Percentiles rank a stretch among this genome's conserved stretches.
Evolutionary conservation across 2,113 vertebrate genomes (phyloP).

Genomic region (Amphilophus citrinellus): DNA sequence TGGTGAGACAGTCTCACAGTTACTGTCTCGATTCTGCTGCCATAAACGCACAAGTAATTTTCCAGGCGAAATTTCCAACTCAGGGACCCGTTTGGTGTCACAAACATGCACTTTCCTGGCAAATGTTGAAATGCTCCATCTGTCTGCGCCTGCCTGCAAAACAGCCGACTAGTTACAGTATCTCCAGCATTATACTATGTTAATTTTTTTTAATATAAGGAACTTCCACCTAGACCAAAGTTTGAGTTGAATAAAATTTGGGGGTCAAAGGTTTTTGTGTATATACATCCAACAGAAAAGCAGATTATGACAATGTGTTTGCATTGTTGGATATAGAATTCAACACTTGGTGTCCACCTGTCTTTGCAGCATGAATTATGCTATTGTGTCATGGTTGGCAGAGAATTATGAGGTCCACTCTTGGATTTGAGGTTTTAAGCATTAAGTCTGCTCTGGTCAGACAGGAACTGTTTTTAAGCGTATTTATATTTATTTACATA

Average conservation of each 20-base stretch:
- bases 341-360: neutral
- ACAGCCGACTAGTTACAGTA: neutral
- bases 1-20: constrained; percentile 1
- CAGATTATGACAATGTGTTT: neutral
- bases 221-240: neutral
- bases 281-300: neutral
- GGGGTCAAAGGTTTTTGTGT: no score
- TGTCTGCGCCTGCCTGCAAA: neutral
- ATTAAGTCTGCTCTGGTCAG: neutral
- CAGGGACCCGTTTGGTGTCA: neutral
- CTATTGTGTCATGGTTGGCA: neutral
- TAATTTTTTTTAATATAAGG: neutral
- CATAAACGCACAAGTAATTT: neutral
- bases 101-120: neutral
- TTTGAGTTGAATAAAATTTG: no score
- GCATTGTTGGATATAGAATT: neutral
- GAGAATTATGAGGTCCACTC: neutral
- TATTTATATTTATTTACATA: neutral
- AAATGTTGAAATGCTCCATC: neutral
- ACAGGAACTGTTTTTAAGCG: neutral
- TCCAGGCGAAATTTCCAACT: neutral
- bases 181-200: neutral
- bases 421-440: neutral
- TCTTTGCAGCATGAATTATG: neutral
- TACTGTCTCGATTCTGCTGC: neutral